Base-by-base conservation (phyloP, 2,113 vertebrate species). In the Pimephales promelas region DNA sequence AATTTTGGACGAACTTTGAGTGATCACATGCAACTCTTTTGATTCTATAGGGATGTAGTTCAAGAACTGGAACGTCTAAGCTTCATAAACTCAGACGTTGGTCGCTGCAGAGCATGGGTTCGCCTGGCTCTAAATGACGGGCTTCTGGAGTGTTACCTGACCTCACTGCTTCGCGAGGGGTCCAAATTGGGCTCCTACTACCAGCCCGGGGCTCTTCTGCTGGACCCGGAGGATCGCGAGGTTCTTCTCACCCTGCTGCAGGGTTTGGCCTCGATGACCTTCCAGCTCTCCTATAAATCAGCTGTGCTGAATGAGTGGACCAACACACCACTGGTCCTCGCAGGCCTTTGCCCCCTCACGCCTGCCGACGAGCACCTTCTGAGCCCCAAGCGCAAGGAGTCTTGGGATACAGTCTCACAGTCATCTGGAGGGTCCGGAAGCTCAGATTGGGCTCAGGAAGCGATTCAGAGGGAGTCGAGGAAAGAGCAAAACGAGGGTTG, bases 221-320 rank as follows among this genome's bases (percentile, higher is more conserved):
- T 97, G 4, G 94, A 99, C 1, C 3, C 91, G 0, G 98, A 99
- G 88, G 97, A 99, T 82, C 94, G 96, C 0, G 96, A 98, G 84
- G 97, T 98, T 5, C 95, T 99, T 70, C 95, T 99, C 59, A 98
- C 96, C 90, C 97, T 97, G 88, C 90, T 99, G 89, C 98, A 98
- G 87, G 98, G 98, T 20, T 92, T 99, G 1, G 92, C 95, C 0
- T 97, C 97, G 0, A 92, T 99, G 40, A 93, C 95, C 8, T 99
- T 99, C 2, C 90, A 93, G 86, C 95, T 99, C 3, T 99, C 98
- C 14, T 98, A 98, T 85, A 99, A 99, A 84, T 98, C 98, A 0
- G 95, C 97, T 0, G 94, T 99, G 84, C 91, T 99, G 54, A 99
- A 99, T 0, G 95, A 98, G 70, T 99, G 98, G 98, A 99, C 98